Evolutionary conservation across 1,140 invertebrate genomes (phyloP), one percentile per base, ranked within the genome.

Genomic region (Drosophila parabipectinata): DNA sequence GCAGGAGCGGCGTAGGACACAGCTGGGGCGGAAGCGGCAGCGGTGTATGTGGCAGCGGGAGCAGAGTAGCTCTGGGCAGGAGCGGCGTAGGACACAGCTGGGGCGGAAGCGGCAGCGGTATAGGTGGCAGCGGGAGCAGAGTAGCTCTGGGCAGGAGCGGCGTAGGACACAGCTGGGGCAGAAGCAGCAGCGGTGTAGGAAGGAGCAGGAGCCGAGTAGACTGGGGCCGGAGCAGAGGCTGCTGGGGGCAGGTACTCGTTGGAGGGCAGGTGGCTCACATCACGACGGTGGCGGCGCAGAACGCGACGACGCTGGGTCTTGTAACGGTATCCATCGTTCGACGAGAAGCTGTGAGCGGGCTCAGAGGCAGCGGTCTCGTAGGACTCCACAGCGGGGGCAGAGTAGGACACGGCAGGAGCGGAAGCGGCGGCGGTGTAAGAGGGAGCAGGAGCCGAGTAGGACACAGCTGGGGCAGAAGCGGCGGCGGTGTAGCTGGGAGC

Each of bases 261-360:
- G 67, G 81, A 79, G 4, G 39, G 39, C 63, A 80, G 63, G 34
- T 80, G 63, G 77, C 68, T 73, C 53, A 77, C 73, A 79, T 69
- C 80, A 81, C 80, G 85, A 75, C 79, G 84, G 30, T 75, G 72
- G 50, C 79, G 82, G 56, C 81, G 72, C 37, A 67, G 48, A 14
- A 82, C 80, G 18, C 72, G 63, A 64, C 77, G 77, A 62, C 79
- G 77, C 50, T 80, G 72, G 62, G 82, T 89, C 67, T 89, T 89
- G 77, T 89, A 89, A 39, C 82, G 81, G 77, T 89, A 89, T 14
- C 85, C 85, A 66, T 89, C 85, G 18, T 26, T 37, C 14, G 79
- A 44, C 0, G 84, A 89, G 77, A 68, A 89, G 54, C 32, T 69
- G 64, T 89, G 84, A 37, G 79, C 79, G n/a, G 56, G 51, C 30